These are phyloP conservation scores for Sarcophaga peregrina DNA, from an alignment of 1,140 invertebrate species.

Conservation along the genomic window DNA sequence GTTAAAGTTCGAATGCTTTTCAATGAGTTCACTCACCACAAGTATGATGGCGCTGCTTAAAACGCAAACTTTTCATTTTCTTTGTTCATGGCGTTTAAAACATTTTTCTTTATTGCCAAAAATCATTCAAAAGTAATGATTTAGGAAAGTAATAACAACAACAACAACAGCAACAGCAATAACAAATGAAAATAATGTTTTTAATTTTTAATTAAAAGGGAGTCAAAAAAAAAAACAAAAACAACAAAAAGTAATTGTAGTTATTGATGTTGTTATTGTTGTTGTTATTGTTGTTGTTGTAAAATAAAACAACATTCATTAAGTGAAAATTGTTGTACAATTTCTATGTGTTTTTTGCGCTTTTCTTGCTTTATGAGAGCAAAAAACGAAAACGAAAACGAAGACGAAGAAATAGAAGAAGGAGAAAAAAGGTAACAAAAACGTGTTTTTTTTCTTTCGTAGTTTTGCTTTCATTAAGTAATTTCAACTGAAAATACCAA, in stretches of 20 bases:
- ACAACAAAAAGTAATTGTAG: not conserved
- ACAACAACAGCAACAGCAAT: not conserved
- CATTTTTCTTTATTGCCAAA: not conserved
- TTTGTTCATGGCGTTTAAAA: not conserved
- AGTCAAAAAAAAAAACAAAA: not conserved
- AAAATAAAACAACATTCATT: not conserved
- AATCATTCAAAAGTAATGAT: not conserved
- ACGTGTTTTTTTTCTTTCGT: not conserved
- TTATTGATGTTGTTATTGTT: not conserved
- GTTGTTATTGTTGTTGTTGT: not conserved
- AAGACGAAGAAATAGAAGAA: too few relatives aligned
- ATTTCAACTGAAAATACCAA: slow-evolving; percentile 8
- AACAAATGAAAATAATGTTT: not conserved
- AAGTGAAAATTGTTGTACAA: not conserved
- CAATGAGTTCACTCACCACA: too few relatives aligned
- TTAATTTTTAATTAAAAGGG: slow-evolving; percentile 17
- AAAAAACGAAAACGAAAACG: too few relatives aligned
- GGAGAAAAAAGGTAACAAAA: too few relatives aligned
- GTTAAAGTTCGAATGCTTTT: too few relatives aligned
- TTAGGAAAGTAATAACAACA: not conserved
- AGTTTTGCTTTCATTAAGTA: slow-evolving; percentile 5
- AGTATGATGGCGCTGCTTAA: too few relatives aligned
- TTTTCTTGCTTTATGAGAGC: not conserved
- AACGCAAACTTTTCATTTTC: not conserved
- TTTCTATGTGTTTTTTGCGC: not conserved